Base-by-base conservation (phyloP, 2,113 vertebrate genomes). In the Forbesichthys papilliferus region DNA sequence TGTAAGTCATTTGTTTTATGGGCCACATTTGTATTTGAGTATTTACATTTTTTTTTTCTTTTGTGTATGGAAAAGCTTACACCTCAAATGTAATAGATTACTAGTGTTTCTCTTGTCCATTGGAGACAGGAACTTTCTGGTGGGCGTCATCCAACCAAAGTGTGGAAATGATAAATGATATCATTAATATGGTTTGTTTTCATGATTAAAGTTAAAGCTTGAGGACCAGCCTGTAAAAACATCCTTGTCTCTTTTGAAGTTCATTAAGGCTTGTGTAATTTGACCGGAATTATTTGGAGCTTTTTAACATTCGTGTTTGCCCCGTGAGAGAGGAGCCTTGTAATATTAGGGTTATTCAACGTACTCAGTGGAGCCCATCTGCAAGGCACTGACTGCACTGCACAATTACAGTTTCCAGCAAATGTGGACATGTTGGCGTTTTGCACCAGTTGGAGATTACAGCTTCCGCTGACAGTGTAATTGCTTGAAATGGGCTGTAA, bases 141-240 rank as follows among this genome's bases (percentile, higher is more conserved):
- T 79, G 42, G 74, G 71, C 64, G 63, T 82, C 61, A 42, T 80
- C 73, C 7, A 3, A 57, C 63, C 62, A 52, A 85, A 60, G 83
- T 89, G 88, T 90, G 85, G 83, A 88, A 87, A 88, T 92, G 83
- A 87, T 89, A 82, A 88, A 90, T 90, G 64, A 86, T 88, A 88
- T 86, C 65, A 89, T 87, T 89, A 79, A 88, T 88, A 82, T 69
- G 77, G 83, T 90, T 92, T 90, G 85, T 88, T 90, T 92, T 88
- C 82, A 83, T 86, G 90, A 90, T 92, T 88, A 82, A 82, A 64
- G 75, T 88, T 84, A 87, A 87, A 86, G 80, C 74, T 72, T 70
- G 81, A 80, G 75, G 8, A 7, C 85, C 65, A 60, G 82, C 85
- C 88, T 87, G 84, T 78, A 78, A 88, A 90, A 90, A 90, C 87